Evolutionary conservation across 2,888 invertebrate species (phyloP).

Genomic region (Siphlonurus alternatus): DNA sequence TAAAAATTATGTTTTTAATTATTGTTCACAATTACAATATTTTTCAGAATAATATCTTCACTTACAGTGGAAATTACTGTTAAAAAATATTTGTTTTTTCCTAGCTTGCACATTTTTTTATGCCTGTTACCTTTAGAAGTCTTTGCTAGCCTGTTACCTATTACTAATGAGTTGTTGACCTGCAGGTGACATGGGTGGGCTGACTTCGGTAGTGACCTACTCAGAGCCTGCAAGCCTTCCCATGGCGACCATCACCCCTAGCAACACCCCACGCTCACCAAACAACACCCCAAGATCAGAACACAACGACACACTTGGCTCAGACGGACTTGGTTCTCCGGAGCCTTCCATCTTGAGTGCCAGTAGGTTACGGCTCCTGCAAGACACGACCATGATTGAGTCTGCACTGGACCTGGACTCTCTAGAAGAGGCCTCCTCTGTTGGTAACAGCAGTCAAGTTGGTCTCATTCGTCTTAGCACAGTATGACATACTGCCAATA

Average conservation of each 20-base stretch:
- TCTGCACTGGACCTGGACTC: constrained; percentile 78
- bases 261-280: background rate
- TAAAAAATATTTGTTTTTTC: no score
- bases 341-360: constrained; percentile 35
- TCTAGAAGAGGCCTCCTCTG: constrained; percentile 49
- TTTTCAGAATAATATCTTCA: no score
- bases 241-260: background rate
- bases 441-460: constrained; percentile 48
- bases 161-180: no score
- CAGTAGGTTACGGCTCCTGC: constrained; percentile 56
- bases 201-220: background rate
- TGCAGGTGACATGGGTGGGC: background rate
- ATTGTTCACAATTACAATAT: no score
- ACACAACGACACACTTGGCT: background rate
- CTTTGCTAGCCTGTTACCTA: no score
- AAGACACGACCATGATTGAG: constrained; percentile 82
- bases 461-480: constrained; percentile 37
- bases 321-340: background rate
- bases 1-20: no score
- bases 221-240: background rate
- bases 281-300: background rate
- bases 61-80: no score
- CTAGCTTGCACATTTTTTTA: no score
- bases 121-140: no score
- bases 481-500: constrained; percentile 4